Percentiles rank a stretch among this genome's conserved stretches.
Evolutionary conservation across 2,888 invertebrate genomes (phyloP).

Genomic region (Melinaea marsaeus): DNA sequence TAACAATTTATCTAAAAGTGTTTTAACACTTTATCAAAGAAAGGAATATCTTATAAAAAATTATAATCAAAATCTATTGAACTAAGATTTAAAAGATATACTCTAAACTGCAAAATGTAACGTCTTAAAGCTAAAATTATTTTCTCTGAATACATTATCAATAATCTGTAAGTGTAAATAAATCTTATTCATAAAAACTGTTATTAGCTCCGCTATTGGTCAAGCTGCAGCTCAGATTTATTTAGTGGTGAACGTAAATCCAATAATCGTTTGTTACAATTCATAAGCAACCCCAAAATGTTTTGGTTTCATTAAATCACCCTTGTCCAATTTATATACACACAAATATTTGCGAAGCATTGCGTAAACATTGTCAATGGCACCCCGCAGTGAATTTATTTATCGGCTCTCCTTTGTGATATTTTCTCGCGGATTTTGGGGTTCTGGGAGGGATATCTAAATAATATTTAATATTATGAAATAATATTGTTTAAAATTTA

Average conservation of each 20-base stretch:
- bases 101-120: too few species aligned
- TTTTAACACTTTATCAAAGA: too few species aligned
- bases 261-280: conserved; percentile 28
- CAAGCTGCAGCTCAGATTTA: conserved; percentile 24
- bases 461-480: not conserved
- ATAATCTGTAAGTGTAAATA: too few species aligned
- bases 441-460: not conserved
- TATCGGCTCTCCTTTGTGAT: conserved; percentile 61
- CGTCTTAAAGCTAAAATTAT: too few species aligned
- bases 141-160: too few species aligned
- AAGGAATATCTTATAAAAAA: too few species aligned
- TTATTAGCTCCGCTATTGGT: not conserved
- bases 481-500: not conserved
- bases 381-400: conserved; percentile 57
- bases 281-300: conserved; percentile 43
- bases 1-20: too few species aligned
- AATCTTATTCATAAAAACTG: too few species aligned
- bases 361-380: conserved; percentile 58
- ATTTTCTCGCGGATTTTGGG: not conserved
- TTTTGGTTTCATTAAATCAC: conserved; percentile 70
- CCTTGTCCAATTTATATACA: conserved; percentile 49
- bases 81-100: too few species aligned
- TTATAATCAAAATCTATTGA: too few species aligned
- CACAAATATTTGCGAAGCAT: conserved; percentile 61
- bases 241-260: conserved; percentile 26